phyloP scores from a whole-genome alignment of 53 echinoderm and acorn worm genomes.

The Crossaster papposus region DNA sequence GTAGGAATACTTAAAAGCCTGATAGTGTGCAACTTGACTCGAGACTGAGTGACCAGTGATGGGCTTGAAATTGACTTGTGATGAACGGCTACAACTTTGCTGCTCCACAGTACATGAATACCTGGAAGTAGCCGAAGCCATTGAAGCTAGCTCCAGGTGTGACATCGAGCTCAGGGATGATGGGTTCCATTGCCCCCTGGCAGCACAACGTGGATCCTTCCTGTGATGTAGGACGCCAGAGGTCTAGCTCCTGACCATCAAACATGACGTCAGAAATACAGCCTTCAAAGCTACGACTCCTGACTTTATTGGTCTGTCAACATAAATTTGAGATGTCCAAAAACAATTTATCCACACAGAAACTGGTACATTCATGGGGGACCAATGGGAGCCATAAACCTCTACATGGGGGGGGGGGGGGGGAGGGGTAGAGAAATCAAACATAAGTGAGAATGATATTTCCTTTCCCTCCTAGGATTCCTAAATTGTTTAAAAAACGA shows the following conservation, averaged over 20 bases:
- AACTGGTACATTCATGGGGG: neutral
- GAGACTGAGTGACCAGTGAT: too few species aligned
- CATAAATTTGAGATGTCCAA: neutral
- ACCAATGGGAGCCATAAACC: neutral
- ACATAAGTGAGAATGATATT: too few species aligned
- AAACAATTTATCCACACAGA: neutral
- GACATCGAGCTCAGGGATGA: constrained; percentile 45
- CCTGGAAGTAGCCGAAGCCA: constrained; percentile 88
- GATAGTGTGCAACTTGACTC: too few species aligned
- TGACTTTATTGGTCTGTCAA: neutral
- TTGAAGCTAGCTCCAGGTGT: constrained; percentile 74
- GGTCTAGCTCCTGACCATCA: constrained; percentile 79
- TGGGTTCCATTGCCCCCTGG: constrained; percentile 43
- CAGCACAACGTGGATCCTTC: constrained; percentile 87
- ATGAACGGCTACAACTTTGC: too few species aligned
- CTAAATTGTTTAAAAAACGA: too few species aligned
- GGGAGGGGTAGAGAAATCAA: too few species aligned
- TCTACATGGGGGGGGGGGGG: neutral
- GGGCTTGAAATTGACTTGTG: neutral
- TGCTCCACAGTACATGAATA: constrained; percentile 17
- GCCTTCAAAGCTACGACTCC: constrained; percentile 81
- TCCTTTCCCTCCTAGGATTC: too few species aligned
- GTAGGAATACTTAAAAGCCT: too few species aligned
- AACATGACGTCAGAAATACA: constrained; percentile 77
- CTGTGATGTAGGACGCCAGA: constrained; percentile 81